These are phyloP conservation scores for Chorisops tibialis DNA, from an alignment of 2,888 invertebrate genomes.

Conservation along the genomic window DNA sequence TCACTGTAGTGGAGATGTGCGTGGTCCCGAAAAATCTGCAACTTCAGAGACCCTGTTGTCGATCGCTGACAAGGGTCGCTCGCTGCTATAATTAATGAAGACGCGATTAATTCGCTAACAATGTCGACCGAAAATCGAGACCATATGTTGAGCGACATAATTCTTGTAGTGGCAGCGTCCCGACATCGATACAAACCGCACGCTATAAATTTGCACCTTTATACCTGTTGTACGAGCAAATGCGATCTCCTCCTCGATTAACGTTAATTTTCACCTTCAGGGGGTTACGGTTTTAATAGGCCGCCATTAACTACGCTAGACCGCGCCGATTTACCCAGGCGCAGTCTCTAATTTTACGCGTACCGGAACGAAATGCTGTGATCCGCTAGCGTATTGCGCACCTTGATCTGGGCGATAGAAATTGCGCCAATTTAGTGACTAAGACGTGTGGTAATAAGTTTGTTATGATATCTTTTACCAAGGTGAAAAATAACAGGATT, in stretches of 20 bases:
- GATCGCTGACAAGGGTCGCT: background rate
- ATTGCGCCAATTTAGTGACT: slow-evolving; percentile 7
- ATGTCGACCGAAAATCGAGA: too few species aligned
- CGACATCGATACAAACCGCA: too few species aligned
- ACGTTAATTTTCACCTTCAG: slow-evolving; percentile 21
- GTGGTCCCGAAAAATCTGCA: too few species aligned
- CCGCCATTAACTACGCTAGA: slow-evolving; percentile 5
- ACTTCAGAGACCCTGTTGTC: too few species aligned
- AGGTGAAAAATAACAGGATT: slow-evolving; percentile 11
- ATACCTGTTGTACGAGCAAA: too few species aligned
- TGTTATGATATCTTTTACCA: slow-evolving; percentile 2
- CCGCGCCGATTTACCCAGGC: background rate
- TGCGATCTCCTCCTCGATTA: slow-evolving; percentile 4
- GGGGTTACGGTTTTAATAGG: slow-evolving; percentile 23
- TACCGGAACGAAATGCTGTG: slow-evolving; percentile 15
- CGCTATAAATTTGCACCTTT: too few species aligned
- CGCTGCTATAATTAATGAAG: slow-evolving; percentile 17
- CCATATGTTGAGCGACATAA: slow-evolving; percentile 25
- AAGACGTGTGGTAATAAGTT: too few species aligned
- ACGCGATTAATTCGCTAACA: slow-evolving; percentile 23
- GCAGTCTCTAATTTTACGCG: slow-evolving; percentile 17
- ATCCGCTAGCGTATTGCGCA: background rate
- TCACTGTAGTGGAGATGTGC: too few species aligned
- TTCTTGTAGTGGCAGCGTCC: background rate
- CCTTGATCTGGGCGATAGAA: slow-evolving; percentile 5